Evolutionary conservation across 2,797 vertebrate genomes (phyloP), one percentile per base, ranked within the genome.

Genomic region (Artibeus jamaicensis): DNA sequence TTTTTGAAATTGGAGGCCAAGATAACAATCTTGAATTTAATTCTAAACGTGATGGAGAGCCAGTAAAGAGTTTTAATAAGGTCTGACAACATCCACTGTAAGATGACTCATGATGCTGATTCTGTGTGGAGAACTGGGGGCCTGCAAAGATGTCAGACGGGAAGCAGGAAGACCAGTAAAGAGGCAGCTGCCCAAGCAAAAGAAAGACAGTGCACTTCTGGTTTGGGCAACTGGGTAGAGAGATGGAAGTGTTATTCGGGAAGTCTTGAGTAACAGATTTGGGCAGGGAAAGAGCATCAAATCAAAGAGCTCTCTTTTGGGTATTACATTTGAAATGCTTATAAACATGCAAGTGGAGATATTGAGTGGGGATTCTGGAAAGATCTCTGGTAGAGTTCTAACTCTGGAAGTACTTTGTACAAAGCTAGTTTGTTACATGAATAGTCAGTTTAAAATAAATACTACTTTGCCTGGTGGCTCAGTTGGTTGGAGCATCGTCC

Each of bases 391-490:
- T 12, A 16, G 42, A 88, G 77, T 67, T 91, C 53, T 94, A n/a
- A 50, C 65, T 50, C 78, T 44, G 57, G 29, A 81, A 81, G n/a
- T 70, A 73, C n/a, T 62, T 76, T 0, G 9, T 44, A 76, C 24
- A 10, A 2, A 77, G 83, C 65, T 57, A 29, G 34, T 46, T 42
- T 34, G 5, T 3, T 71, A 32, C 44, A 34, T 24, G 22, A 91
- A 48, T 26, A 68, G 48, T 82, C 32, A 82, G 70, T 85, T 92
- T 86, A 93, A 86, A 79, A 67, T 81, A 89, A 92, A 68, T 15
- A 86, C 81, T 67, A 81, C 70, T 74, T 82, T 32, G 10, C 57
- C 57, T 29, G 57, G 57, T 62, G 57, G 57, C 26, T 62, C 59
- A 5, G 59, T 32, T 62, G 59, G 59, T 32, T 62, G 59, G 24